Percentiles rank a stretch among this genome's conserved stretches.
Conservation (phyloP, 2,113 vertebrate species). For the Mungos mungo region DNA sequence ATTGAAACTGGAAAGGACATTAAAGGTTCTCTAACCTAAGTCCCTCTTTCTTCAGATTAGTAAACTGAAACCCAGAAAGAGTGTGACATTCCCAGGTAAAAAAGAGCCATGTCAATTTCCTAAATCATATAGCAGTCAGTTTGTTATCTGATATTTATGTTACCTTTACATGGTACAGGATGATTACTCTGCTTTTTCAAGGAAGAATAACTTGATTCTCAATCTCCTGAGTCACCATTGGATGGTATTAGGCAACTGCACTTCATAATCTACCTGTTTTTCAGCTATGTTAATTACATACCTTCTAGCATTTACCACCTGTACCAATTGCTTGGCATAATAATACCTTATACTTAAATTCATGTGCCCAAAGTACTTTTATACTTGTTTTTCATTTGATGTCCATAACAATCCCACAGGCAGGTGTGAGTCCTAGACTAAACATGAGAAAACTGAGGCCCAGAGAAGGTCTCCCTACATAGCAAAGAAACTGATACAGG, state of each 20-base stretch:
- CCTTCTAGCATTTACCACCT: constrained; percentile 54
- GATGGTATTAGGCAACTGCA: background rate
- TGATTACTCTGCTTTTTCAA: background rate
- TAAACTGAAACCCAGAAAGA: background rate
- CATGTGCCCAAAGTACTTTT: constrained; percentile 37
- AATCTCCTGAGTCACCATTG: background rate
- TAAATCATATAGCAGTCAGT: background rate
- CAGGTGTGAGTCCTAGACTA: constrained; percentile 46
- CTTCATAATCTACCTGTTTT: constrained; percentile 58
- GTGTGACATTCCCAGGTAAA: background rate
- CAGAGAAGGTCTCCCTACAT: background rate
- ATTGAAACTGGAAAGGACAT: background rate
- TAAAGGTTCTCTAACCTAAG: background rate
- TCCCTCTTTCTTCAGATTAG: background rate
- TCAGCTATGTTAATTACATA: constrained; percentile 63
- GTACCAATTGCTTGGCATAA: constrained; percentile 56
- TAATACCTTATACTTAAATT: constrained; percentile 51
- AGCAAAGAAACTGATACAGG: background rate
- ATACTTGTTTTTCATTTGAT: constrained; percentile 54
- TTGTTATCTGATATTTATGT: constrained; percentile 20
- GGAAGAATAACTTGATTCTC: background rate
- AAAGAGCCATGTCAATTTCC: background rate
- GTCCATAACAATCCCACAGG: background rate
- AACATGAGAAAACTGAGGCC: background rate
- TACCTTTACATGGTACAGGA: background rate